Percentiles rank a stretch among this genome's conserved stretches.
Conservation (phyloP, 2,888 invertebrate genomes). For the Plebejus melissa region DNA sequence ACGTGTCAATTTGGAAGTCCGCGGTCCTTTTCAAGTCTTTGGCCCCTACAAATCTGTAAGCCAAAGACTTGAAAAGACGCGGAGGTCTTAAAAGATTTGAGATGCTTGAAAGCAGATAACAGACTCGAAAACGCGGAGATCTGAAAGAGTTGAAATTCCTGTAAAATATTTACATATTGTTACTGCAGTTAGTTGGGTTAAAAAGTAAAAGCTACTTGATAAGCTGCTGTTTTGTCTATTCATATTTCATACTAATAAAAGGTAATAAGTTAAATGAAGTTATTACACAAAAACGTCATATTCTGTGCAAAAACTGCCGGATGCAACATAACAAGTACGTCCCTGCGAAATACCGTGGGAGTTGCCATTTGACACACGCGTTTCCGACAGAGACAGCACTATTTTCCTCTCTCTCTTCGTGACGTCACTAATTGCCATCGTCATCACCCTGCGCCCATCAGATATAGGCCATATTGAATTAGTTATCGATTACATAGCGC, state of each 20-base stretch:
- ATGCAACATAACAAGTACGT: conserved; percentile 36
- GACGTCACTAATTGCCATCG: conserved; percentile 38
- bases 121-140: too few species aligned
- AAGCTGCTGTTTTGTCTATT: not conserved
- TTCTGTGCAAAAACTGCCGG: conserved; percentile 3
- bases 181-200: too few species aligned
- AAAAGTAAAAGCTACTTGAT: not conserved
- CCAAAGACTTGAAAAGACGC: not conserved
- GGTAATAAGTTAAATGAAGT: not conserved
- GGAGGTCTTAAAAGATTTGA: not conserved
- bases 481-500: conserved; percentile 9
- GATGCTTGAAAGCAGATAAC: not conserved
- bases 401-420: conserved; percentile 43
- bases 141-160: too few species aligned
- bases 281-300: not conserved
- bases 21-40: not conserved
- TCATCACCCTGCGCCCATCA: not conserved
- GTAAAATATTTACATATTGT: too few species aligned
- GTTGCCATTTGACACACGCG: conserved; percentile 49
- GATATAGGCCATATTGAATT: conserved; percentile 17
- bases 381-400: conserved; percentile 49
- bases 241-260: too few species aligned
- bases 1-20: conserved; percentile 30
- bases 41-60: not conserved
- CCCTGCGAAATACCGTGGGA: conserved; percentile 56